Evolutionary conservation across 2,888 invertebrate species (phyloP).

Genomic region (Drosophila greeni): DNA sequence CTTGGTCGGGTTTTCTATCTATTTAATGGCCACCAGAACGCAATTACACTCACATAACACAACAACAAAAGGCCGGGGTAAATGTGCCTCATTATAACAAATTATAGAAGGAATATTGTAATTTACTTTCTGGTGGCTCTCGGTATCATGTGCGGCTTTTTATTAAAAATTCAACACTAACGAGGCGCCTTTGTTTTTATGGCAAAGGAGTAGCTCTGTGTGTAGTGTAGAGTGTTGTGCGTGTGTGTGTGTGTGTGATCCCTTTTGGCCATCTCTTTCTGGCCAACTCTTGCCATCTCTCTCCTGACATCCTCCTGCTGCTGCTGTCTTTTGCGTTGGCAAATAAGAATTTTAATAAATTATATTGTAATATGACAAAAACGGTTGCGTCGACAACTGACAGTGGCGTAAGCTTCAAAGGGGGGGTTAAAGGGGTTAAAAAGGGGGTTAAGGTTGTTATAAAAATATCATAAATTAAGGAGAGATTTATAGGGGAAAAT

Average conservation of each 20-base stretch:
- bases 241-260: slow-evolving; percentile 3
- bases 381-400: slow-evolving; percentile 22
- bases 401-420: slow-evolving; percentile 11
- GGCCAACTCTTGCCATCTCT: slow-evolving; percentile 3
- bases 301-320: slow-evolving; percentile 13
- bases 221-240: not conserved
- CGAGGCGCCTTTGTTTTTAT: slow-evolving; percentile 56
- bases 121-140: slow-evolving; percentile 45
- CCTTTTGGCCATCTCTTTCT: slow-evolving; percentile 8
- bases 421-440: not conserved
- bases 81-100: slow-evolving; percentile 26
- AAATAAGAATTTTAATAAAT: slow-evolving; percentile 73
- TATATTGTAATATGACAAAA: slow-evolving; percentile 62
- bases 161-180: slow-evolving; percentile 69
- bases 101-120: slow-evolving; percentile 37
- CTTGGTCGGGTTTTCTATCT: slow-evolving; percentile 17
- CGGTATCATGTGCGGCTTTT: slow-evolving; percentile 48
- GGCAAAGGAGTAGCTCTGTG: slow-evolving; percentile 16
- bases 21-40: slow-evolving; percentile 29
- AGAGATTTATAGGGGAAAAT: not conserved
- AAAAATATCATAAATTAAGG: not conserved
- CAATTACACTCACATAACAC: slow-evolving; percentile 29
- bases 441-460: not conserved
- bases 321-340: slow-evolving; percentile 34
- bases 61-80: slow-evolving; percentile 1